Conservation (phyloP, 2,888 invertebrate species). For the Julus scanicus region DNA sequence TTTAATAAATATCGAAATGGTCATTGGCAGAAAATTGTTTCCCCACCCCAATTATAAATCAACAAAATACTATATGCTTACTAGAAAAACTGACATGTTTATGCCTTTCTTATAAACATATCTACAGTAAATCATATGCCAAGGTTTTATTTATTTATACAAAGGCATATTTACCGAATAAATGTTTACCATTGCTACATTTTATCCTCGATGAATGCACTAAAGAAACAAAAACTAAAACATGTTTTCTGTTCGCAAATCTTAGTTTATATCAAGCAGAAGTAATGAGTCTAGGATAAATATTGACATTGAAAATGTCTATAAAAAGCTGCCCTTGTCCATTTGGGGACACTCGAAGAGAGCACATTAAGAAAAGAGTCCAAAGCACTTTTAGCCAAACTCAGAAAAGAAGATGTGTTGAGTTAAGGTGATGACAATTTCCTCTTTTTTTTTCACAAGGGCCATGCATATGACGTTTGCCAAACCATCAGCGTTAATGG, state of each 20-base stretch:
- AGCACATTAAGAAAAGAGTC: background rate
- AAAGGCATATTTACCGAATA: no score
- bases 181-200: no score
- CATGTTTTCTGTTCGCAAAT: background rate
- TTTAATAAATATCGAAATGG: no score
- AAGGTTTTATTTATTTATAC: no score
- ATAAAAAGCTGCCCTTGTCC: slow-evolving; percentile 5
- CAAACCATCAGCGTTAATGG: slow-evolving; percentile 30
- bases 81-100: no score
- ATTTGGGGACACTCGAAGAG: background rate
- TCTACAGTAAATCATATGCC: no score
- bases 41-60: no score
- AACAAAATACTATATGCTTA: no score
- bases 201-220: no score
- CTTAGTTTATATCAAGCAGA: background rate
- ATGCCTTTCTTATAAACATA: no score
- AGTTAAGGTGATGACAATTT: slow-evolving; percentile 28
- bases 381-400: background rate
- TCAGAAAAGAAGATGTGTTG: background rate
- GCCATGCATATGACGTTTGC: slow-evolving; percentile 20
- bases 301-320: background rate
- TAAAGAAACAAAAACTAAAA: background rate
- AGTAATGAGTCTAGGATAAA: background rate
- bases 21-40: no score
- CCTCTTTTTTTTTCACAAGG: background rate